These are phyloP conservation scores for Brachyalestes nurse DNA, from an alignment of 2,797 vertebrate species.

Conservation along the genomic window DNA sequence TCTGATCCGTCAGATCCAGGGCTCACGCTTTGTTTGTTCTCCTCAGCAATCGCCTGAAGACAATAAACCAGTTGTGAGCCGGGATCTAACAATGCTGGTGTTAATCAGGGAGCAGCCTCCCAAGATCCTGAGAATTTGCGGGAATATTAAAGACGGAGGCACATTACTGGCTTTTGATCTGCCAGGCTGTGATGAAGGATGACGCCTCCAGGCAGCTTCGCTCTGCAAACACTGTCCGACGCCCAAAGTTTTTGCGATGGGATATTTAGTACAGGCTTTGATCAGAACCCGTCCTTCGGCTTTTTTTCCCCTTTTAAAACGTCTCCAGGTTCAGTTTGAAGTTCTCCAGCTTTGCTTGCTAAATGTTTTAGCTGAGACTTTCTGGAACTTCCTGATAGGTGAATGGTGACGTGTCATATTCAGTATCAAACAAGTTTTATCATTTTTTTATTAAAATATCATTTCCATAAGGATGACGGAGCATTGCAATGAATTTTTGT, in stretches of 20 bases:
- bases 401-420: neutral
- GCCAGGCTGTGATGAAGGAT: slow-evolving; percentile 25
- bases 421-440: too few relatives aligned
- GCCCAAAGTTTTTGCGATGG: slow-evolving; percentile 17
- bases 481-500: too few relatives aligned
- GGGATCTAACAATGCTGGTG: neutral
- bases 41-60: neutral
- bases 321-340: slow-evolving; percentile 11
- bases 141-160: slow-evolving; percentile 24
- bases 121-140: slow-evolving; percentile 11
- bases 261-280: slow-evolving; percentile 46
- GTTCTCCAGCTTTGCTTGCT: neutral
- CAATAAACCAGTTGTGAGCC: slow-evolving; percentile 14
- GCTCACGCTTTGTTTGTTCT: slow-evolving; percentile 5
- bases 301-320: slow-evolving; percentile 7
- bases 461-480: too few relatives aligned
- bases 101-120: slow-evolving; percentile 26
- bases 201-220: slow-evolving; percentile 4
- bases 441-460: too few relatives aligned
- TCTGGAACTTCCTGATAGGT: slow-evolving; percentile 9
- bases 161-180: slow-evolving; percentile 30
- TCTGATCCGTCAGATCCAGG: neutral
- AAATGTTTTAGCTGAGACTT: neutral
- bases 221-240: slow-evolving; percentile 43
- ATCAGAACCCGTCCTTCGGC: slow-evolving; percentile 22